phyloP scores from a whole-genome alignment of 1,140 invertebrate species.

The Maconellicoccus hirsutus region DNA sequence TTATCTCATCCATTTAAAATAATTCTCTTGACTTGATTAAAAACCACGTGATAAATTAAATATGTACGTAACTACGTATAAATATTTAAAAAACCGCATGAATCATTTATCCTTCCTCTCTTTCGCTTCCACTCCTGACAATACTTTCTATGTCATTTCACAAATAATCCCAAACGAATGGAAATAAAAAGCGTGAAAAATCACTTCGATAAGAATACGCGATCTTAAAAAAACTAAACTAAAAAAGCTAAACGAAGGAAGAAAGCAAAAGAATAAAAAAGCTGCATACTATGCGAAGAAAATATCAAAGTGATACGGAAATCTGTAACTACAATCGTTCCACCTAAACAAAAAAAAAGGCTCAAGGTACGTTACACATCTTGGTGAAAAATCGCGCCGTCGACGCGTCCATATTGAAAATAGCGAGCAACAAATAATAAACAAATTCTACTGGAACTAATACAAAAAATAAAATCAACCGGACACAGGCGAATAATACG shows the following conservation, averaged over 20 bases:
- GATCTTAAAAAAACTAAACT: neutral
- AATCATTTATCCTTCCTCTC: too few relatives aligned
- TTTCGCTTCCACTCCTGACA: too few relatives aligned
- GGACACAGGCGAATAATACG: neutral
- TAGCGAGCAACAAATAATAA: neutral
- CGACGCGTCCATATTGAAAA: neutral
- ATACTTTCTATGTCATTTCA: too few relatives aligned
- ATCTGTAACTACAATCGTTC: slow-evolving; percentile 1
- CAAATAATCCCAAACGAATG: too few relatives aligned
- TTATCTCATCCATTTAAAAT: too few relatives aligned
- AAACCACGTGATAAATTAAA: too few relatives aligned
- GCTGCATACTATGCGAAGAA: neutral
- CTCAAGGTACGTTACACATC: neutral
- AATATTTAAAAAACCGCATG: too few relatives aligned
- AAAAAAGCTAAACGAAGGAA: neutral
- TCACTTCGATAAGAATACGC: too few relatives aligned
- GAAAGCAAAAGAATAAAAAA: neutral
- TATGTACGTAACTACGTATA: too few relatives aligned
- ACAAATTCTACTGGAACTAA: neutral
- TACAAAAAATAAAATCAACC: neutral
- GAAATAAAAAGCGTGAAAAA: too few relatives aligned
- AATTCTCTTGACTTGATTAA: too few relatives aligned
- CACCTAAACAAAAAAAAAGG: neutral
- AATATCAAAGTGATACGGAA: neutral
- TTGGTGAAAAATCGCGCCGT: neutral